A percentile compares a stretch with the other conserved stretches of the same genome.
Conservation (phyloP, 1,140 invertebrate genomes). For the Drosophila ananassae region DNA sequence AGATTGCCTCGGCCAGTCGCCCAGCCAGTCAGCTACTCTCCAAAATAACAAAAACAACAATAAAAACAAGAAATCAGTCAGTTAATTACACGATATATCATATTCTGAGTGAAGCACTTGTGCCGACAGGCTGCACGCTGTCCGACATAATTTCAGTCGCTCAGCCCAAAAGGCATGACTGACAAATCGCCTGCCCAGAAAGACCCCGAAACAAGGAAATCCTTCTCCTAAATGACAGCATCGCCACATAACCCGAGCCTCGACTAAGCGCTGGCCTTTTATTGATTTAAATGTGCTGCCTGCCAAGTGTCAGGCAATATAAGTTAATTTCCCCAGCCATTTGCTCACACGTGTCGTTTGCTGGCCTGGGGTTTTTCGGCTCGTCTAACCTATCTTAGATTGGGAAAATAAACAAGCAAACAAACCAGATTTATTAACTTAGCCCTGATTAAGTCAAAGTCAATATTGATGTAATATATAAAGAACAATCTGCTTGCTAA, state of each 20-base stretch:
- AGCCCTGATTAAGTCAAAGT: constrained; percentile 42
- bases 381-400: constrained; percentile 21
- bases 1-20: constrained; percentile 42
- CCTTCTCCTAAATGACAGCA: constrained; percentile 18
- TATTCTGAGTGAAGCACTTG: constrained; percentile 26
- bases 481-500: constrained; percentile 25
- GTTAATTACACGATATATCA: constrained; percentile 77
- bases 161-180: constrained; percentile 5
- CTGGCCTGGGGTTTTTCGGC: background rate
- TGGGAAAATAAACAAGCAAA: constrained; percentile 26
- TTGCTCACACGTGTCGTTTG: constrained; percentile 31
- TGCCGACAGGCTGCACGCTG: constrained; percentile 16
- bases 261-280: constrained; percentile 1
- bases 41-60: constrained; percentile 2
- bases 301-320: constrained; percentile 34
- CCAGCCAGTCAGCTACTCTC: constrained; percentile 32
- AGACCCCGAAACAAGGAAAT: background rate
- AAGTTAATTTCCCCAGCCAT: constrained; percentile 54
- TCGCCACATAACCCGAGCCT: constrained; percentile 1
- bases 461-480: constrained; percentile 38
- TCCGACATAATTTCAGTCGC: constrained; percentile 25
- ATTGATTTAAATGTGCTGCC: constrained; percentile 50
- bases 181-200: constrained; percentile 20
- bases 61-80: constrained; percentile 60
- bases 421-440: constrained; percentile 39